Percentiles rank a stretch among this genome's conserved stretches.
These are phyloP conservation scores for Cyphomyrus plagiostoma DNA, from an alignment of 2,113 vertebrate species.

Conservation along the genomic window DNA sequence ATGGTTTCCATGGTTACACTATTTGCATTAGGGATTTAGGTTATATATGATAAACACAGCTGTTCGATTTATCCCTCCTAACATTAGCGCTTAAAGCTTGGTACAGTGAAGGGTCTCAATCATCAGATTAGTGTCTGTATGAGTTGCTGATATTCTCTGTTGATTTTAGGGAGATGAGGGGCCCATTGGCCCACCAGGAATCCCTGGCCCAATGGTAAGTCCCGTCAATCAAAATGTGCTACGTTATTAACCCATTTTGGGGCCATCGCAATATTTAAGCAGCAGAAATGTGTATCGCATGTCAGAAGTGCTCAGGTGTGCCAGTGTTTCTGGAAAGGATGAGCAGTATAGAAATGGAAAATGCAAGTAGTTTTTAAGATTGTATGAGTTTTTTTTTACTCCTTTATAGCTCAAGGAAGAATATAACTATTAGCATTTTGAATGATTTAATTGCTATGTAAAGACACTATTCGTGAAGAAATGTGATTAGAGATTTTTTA, in stretches of 20 bases:
- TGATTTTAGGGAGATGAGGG: constrained; percentile 84
- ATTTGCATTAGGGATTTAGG: not conserved
- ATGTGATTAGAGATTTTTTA: not conserved
- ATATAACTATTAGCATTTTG: not conserved
- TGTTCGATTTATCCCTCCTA: not conserved
- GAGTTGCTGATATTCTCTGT: constrained; percentile 21
- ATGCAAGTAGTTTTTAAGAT: not conserved
- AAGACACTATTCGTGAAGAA: not conserved
- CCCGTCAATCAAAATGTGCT: not conserved
- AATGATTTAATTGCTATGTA: not conserved
- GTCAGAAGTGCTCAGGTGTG: not conserved
- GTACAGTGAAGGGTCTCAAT: not conserved
- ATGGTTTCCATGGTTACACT: not conserved
- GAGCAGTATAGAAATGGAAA: not conserved
- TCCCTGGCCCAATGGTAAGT: constrained; percentile 76
- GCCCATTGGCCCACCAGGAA: constrained; percentile 74
- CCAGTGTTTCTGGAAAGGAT: not conserved
- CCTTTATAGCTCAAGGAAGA: not conserved
- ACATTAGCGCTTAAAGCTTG: not conserved
- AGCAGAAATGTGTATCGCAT: not conserved
- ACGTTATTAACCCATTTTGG: not conserved
- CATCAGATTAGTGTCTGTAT: not conserved
- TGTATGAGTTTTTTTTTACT: not conserved
- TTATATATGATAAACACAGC: not conserved
- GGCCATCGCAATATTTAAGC: not conserved